These are phyloP conservation scores for Sipha flava DNA, from an alignment of 1,140 invertebrate species.

Conservation along the genomic window DNA sequence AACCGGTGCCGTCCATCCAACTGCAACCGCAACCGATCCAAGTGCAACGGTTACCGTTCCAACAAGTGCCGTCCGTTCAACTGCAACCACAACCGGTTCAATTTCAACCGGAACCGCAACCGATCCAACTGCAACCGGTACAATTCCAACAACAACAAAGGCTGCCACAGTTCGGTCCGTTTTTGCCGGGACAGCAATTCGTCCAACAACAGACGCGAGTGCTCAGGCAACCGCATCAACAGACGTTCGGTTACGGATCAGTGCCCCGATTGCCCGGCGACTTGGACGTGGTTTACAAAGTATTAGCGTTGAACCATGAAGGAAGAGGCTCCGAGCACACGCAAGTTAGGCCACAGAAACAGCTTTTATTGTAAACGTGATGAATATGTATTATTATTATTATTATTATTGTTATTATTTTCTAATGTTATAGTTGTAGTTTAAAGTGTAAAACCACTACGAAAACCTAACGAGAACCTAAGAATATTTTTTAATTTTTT, in stretches of 20 bases:
- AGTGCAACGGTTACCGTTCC: conserved; percentile 16
- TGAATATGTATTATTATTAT: no score
- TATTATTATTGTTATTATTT: no score
- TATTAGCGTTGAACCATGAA: conserved; percentile 45
- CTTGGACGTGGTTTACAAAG: conserved; percentile 69
- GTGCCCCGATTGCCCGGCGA: conserved; percentile 43
- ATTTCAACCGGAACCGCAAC: conserved; percentile 37
- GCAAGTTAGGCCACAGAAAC: background rate
- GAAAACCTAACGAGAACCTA: no score
- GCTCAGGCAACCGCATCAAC: conserved; percentile 46
- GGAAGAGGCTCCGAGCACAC: background rate
- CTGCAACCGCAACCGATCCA: conserved; percentile 39
- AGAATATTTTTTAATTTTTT: no score
- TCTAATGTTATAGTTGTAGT: no score
- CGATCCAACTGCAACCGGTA: background rate
- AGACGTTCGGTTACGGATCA: conserved; percentile 50
- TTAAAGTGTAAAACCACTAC: no score
- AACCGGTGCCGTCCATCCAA: background rate
- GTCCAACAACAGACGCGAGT: conserved; percentile 52
- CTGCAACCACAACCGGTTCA: conserved; percentile 37
- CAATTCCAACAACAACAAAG: background rate
- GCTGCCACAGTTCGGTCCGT: background rate
- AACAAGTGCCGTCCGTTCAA: conserved; percentile 37
- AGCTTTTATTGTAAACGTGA: no score
- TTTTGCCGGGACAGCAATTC: conserved; percentile 45